Evolutionary conservation across 1,140 invertebrate species (phyloP).

Genomic region (Cardiocondyla obscurior): DNA sequence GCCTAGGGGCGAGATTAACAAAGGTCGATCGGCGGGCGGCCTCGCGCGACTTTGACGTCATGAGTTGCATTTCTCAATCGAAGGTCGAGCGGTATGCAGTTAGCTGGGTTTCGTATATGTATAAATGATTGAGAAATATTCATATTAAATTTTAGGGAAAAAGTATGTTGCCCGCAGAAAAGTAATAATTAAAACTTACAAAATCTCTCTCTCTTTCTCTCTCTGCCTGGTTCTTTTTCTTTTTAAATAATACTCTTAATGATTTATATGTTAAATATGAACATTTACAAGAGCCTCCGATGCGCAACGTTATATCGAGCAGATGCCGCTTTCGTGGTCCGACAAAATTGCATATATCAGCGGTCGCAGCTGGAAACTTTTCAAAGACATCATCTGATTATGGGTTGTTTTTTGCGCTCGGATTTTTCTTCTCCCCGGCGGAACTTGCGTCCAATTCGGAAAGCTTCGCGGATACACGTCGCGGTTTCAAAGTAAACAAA

Average conservation of each 20-base stretch:
- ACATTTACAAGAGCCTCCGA: background rate
- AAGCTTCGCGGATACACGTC: background rate
- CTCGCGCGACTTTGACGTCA: too few species aligned
- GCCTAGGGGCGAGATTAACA: too few species aligned
- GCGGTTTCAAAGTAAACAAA: constrained; percentile 1
- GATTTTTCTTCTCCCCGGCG: background rate
- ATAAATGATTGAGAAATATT: too few species aligned
- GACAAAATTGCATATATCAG: background rate
- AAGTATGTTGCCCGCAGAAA: too few species aligned
- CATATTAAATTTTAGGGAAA: too few species aligned
- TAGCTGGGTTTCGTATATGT: too few species aligned
- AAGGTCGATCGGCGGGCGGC: too few species aligned
- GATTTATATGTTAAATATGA: background rate
- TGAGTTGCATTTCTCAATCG: too few species aligned
- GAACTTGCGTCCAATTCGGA: background rate
- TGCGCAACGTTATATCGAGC: background rate
- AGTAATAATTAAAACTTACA: too few species aligned
- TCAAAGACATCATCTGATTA: background rate
- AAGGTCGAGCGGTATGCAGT: too few species aligned
- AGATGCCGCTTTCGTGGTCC: background rate
- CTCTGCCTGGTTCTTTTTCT: too few species aligned
- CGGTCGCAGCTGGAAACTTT: background rate
- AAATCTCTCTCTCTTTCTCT: too few species aligned
- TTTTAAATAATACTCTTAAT: background rate
- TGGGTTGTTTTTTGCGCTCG: background rate